phyloP scores from a whole-genome alignment of 1,140 invertebrate genomes.

The Achatina immaculata region DNA sequence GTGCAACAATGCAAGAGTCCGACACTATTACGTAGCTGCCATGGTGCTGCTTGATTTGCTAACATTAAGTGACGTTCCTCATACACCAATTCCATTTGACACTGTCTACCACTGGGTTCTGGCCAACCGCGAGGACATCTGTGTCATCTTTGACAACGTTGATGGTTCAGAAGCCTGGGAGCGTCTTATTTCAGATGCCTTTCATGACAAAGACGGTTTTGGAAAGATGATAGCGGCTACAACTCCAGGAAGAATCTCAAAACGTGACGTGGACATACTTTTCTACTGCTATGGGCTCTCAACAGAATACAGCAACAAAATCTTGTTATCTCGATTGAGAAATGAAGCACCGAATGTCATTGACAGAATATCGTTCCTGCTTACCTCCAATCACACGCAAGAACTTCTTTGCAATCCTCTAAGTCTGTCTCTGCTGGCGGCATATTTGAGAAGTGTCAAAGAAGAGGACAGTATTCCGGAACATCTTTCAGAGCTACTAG shows the following conservation, averaged over 20 bases:
- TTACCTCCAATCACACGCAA: constrained; percentile 35
- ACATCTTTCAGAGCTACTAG: constrained; percentile 31
- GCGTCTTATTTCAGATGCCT: constrained; percentile 31
- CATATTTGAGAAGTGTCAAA: constrained; percentile 38
- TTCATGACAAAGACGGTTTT: constrained; percentile 39
- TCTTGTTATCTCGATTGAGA: constrained; percentile 34
- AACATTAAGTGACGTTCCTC: constrained; percentile 26
- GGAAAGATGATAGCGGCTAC: constrained; percentile 38
- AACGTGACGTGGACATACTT: constrained; percentile 41
- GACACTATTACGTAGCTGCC: constrained; percentile 36
- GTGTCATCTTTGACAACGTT: constrained; percentile 47
- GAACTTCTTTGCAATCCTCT: constrained; percentile 46
- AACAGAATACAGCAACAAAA: constrained; percentile 42
- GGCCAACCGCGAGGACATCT: constrained; percentile 39
- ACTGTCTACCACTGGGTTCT: constrained; percentile 43
- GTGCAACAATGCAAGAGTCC: constrained; percentile 25
- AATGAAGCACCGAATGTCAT: constrained; percentile 30
- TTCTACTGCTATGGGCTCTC: constrained; percentile 49
- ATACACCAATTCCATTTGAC: constrained; percentile 19
- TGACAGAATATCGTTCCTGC: constrained; percentile 34
- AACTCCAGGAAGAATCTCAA: constrained; percentile 33
- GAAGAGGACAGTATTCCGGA: constrained; percentile 26
- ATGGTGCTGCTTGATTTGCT: constrained; percentile 36
- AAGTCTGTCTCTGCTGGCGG: constrained; percentile 37
- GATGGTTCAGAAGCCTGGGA: constrained; percentile 37